These are phyloP conservation scores for Drosophila ercepeae DNA, from an alignment of 1,140 invertebrate species.

Conservation along the genomic window DNA sequence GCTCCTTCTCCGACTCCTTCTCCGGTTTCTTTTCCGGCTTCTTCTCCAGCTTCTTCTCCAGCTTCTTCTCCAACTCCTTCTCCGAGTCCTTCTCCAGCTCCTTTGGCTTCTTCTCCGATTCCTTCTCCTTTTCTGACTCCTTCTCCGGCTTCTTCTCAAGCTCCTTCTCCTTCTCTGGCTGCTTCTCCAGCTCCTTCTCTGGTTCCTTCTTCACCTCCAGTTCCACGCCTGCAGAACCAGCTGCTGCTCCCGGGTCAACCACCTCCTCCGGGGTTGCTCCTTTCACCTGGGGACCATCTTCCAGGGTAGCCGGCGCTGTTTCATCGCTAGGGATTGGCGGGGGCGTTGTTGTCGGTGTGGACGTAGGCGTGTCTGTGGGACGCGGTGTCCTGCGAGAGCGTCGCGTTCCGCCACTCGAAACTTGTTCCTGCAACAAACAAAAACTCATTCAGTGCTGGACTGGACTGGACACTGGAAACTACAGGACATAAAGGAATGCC, in stretches of 20 bases:
- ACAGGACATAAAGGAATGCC: slow-evolving; percentile 14
- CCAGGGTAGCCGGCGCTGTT: background rate
- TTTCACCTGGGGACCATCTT: background rate
- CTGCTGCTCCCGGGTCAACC: background rate
- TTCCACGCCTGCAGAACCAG: background rate
- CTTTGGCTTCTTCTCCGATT: no score
- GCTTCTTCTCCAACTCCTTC: no score
- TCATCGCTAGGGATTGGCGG: slow-evolving; percentile 1
- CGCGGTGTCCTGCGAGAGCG: slow-evolving; percentile 67
- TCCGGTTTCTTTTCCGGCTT: no score
- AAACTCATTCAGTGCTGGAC: slow-evolving; percentile 25
- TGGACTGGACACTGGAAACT: background rate
- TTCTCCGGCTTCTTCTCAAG: no score
- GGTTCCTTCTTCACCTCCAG: slow-evolving; percentile 48
- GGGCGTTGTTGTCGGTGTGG: slow-evolving; percentile 1
- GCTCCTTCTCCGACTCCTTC: no score
- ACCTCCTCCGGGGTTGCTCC: slow-evolving; percentile 5
- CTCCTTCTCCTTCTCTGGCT: no score
- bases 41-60: no score
- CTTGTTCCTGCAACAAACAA: slow-evolving; percentile 53
- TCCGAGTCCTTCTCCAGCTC: no score
- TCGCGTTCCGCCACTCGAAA: slow-evolving; percentile 43
- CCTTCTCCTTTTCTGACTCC: no score
- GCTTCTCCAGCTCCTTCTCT: no score
- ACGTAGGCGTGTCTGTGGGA: slow-evolving; percentile 51